Conservation (phyloP, 2,797 vertebrate species). For the Chromis chromis region DNA sequence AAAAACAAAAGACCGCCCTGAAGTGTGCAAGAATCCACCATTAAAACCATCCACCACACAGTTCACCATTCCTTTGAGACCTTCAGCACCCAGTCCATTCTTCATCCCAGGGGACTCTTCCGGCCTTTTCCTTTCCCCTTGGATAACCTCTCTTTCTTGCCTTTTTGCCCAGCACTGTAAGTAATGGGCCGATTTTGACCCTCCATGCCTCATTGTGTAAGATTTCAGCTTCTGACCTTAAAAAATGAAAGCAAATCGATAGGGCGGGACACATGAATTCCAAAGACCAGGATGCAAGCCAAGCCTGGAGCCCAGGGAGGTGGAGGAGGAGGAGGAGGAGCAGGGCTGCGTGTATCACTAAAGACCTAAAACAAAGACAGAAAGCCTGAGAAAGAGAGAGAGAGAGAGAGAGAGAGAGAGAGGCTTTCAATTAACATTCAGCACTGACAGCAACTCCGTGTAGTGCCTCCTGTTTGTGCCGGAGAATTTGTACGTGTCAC, state of each 20-base stretch:
- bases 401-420: slow-evolving; percentile 1
- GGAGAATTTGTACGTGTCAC: slow-evolving; percentile 52
- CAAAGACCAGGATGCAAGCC: slow-evolving; percentile 77
- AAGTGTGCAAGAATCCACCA: slow-evolving; percentile 17
- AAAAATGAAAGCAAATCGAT: slow-evolving; percentile 85
- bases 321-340: slow-evolving; percentile 43
- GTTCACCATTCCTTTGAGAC: slow-evolving; percentile 36
- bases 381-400: slow-evolving; percentile 38
- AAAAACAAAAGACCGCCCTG: slow-evolving; percentile 10
- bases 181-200: slow-evolving; percentile 80
- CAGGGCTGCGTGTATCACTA: slow-evolving; percentile 46
- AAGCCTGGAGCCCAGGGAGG: slow-evolving; percentile 63
- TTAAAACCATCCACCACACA: slow-evolving; percentile 32
- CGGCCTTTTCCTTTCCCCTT: slow-evolving; percentile 49
- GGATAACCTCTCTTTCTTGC: slow-evolving; percentile 63
- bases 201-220: slow-evolving; percentile 83
- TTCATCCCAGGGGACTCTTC: slow-evolving; percentile 55
- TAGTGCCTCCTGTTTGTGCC: slow-evolving; percentile 38
- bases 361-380: slow-evolving; percentile 60
- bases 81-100: slow-evolving; percentile 52
- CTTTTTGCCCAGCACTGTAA: slow-evolving; percentile 71
- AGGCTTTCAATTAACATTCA: slow-evolving; percentile 75
- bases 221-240: slow-evolving; percentile 85
- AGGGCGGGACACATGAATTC: slow-evolving; percentile 79
- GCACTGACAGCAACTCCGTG: slow-evolving; percentile 43